Conservation (phyloP, 2,888 invertebrate species). For the Prosopocoilus inquinatus region DNA sequence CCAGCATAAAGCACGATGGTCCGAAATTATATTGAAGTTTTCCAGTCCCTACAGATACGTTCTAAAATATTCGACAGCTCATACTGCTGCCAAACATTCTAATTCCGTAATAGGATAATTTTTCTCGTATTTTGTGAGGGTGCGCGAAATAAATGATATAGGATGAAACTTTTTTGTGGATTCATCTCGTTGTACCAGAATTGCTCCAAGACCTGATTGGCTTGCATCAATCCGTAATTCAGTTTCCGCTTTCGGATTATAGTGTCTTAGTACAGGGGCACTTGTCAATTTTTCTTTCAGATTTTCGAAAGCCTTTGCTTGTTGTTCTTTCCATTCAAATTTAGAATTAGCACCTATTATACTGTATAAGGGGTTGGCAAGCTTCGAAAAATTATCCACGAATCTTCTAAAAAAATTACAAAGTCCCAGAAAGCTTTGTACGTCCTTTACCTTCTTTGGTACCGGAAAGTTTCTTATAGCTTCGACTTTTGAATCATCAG, state of each 20-base stretch:
- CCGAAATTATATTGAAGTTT: conserved; percentile 4
- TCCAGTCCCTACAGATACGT: conserved; percentile 9
- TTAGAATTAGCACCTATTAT: conserved; percentile 11
- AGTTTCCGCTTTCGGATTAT: conserved; percentile 25
- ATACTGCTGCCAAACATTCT: conserved; percentile 37
- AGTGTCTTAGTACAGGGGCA: conserved; percentile 30
- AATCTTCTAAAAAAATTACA: conserved; percentile 20
- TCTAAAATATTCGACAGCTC: conserved; percentile 5
- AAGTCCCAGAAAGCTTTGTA: conserved; percentile 21
- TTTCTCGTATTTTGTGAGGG: conserved; percentile 29
- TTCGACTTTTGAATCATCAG: conserved; percentile 27
- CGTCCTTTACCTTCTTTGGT: conserved; percentile 19
- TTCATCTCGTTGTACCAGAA: conserved; percentile 31
- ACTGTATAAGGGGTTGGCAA: conserved; percentile 14
- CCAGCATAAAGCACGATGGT: conserved; percentile 19
- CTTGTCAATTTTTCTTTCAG: conserved; percentile 29
- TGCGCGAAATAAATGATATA: conserved; percentile 14
- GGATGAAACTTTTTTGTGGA: no score
- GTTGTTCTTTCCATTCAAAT: conserved; percentile 13
- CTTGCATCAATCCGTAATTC: conserved; percentile 40
- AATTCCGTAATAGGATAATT: conserved; percentile 43
- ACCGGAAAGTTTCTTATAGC: conserved; percentile 22
- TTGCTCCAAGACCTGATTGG: conserved; percentile 28
- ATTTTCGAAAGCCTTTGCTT: conserved; percentile 17
- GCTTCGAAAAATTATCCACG: conserved; percentile 20